phyloP scores from a whole-genome alignment of 1,140 invertebrate species.

The Medauroidea extradentata region DNA sequence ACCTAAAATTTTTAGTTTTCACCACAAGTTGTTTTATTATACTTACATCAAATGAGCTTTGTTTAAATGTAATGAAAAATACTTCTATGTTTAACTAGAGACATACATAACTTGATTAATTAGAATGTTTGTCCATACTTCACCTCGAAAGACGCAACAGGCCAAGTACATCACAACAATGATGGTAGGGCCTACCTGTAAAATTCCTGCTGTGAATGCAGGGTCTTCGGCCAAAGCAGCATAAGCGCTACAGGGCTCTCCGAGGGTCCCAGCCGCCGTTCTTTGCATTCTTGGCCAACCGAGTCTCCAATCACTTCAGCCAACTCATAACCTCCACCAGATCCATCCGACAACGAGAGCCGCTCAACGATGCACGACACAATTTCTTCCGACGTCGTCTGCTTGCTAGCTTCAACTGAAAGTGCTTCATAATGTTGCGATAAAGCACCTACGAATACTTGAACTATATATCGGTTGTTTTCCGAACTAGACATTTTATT shows the following conservation, averaged over 20 bases:
- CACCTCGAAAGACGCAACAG: neutral
- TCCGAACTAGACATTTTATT: slow-evolving; percentile 16
- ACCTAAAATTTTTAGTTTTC: too few species aligned
- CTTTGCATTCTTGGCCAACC: slow-evolving; percentile 84
- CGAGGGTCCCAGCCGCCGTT: slow-evolving; percentile 73
- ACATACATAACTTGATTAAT: too few species aligned
- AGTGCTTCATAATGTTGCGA: slow-evolving; percentile 85
- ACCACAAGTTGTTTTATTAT: too few species aligned
- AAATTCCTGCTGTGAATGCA: slow-evolving; percentile 48
- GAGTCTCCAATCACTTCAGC: slow-evolving; percentile 84
- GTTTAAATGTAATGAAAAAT: too few species aligned
- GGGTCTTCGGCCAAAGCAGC: slow-evolving; percentile 83
- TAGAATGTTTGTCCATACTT: neutral
- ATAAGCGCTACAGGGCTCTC: slow-evolving; percentile 91
- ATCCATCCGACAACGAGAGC: slow-evolving; percentile 60
- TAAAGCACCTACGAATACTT: slow-evolving; percentile 87
- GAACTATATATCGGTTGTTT: slow-evolving; percentile 50
- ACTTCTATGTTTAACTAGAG: too few species aligned
- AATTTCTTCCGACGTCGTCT: slow-evolving; percentile 85
- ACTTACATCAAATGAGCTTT: too few species aligned
- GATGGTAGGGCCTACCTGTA: slow-evolving; percentile 45
- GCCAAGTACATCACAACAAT: neutral
- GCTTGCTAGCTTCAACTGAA: slow-evolving; percentile 87
- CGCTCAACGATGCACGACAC: slow-evolving; percentile 80
- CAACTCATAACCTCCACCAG: slow-evolving; percentile 71